Evolutionary conservation across 2,113 vertebrate species (phyloP).

Genomic region (Peromyscus polionotus): DNA sequence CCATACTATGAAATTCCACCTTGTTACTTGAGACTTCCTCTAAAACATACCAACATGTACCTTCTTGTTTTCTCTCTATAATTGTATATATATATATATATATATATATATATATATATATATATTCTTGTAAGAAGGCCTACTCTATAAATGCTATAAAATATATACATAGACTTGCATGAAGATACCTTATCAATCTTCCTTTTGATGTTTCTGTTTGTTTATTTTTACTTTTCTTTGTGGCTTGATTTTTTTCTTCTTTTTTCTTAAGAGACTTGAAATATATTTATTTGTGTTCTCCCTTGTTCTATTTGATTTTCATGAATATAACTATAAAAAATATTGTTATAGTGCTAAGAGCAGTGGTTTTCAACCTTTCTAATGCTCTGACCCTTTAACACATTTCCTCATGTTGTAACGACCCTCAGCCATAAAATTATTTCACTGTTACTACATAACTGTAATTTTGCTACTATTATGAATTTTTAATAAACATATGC

Average conservation of each 20-base stretch:
- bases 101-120: too few species aligned
- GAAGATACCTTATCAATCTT: not conserved
- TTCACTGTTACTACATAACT: not conserved
- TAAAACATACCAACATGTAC: not conserved
- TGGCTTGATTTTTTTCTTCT: not conserved
- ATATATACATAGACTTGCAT: not conserved
- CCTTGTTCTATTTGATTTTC: not conserved
- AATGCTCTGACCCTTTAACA: not conserved
- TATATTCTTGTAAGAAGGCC: not conserved
- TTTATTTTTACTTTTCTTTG: not conserved
- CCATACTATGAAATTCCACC: not conserved
- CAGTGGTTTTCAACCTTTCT: not conserved
- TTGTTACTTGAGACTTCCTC: not conserved
- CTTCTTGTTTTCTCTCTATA: not conserved
- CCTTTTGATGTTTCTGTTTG: not conserved
- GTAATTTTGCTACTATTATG: not conserved
- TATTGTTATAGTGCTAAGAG: not conserved
- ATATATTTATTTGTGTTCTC: not conserved
- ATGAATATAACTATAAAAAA: not conserved
- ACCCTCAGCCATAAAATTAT: not conserved
- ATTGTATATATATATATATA: too few species aligned
- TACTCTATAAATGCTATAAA: constrained; percentile 11
- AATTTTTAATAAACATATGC: not conserved
- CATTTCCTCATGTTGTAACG: not conserved
- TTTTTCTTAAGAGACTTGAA: not conserved